Conservation (phyloP, 2,113 vertebrate genomes). For the Psophia crepitans region DNA sequence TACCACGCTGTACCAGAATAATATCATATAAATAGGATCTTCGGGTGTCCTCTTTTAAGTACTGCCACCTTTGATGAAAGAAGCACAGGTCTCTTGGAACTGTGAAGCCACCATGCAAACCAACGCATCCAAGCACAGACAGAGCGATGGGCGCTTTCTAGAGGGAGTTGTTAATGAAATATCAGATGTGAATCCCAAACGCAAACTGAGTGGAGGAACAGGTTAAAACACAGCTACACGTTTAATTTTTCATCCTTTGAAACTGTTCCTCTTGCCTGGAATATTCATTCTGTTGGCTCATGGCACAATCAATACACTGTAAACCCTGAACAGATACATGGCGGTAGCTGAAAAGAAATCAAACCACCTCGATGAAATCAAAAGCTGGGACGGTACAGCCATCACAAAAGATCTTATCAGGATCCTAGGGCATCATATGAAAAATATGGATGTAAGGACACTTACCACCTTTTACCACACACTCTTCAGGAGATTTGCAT, state of each 20-base stretch:
- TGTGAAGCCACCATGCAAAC: neutral
- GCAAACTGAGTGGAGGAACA: neutral
- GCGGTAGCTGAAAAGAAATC: neutral
- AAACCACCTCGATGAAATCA: neutral
- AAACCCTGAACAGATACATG: neutral
- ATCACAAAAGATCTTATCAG: neutral
- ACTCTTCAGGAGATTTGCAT: neutral
- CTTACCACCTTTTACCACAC: neutral
- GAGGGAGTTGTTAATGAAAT: neutral
- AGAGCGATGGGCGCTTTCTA: neutral
- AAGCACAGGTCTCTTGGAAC: neutral
- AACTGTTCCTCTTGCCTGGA: neutral
- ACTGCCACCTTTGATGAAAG: neutral
- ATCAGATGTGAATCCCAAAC: neutral
- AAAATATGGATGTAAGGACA: neutral
- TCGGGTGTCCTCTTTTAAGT: neutral
- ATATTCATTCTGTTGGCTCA: neutral
- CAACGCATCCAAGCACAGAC: neutral
- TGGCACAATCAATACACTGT: neutral
- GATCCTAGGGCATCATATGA: neutral
- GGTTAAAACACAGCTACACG: neutral
- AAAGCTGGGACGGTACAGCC: neutral
- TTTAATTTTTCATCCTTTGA: neutral
- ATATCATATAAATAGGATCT: neutral
- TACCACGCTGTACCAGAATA: neutral